These are phyloP conservation scores for Polypterus bichir DNA, from an alignment of 2,113 vertebrate genomes.

Conservation along the genomic window DNA sequence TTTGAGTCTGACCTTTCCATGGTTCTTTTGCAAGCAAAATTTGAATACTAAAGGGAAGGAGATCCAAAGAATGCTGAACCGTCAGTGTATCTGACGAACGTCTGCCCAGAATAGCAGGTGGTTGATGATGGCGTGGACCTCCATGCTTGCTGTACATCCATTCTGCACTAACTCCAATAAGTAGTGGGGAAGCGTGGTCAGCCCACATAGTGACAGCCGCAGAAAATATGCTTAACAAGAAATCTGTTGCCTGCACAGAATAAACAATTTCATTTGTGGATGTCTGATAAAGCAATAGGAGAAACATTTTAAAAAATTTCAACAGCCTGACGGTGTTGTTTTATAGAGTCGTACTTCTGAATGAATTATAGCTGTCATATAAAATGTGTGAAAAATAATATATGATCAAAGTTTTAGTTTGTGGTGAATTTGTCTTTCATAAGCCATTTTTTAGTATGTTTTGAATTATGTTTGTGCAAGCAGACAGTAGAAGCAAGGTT, in stretches of 20 bases:
- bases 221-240: slow-evolving; percentile 71
- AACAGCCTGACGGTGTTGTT: no score
- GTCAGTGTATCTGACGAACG: slow-evolving; percentile 32
- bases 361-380: no score
- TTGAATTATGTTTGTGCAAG: no score
- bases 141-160: slow-evolving; percentile 61
- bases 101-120: slow-evolving; percentile 40
- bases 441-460: no score
- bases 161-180: slow-evolving; percentile 64
- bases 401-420: no score
- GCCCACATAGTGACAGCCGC: slow-evolving; percentile 71
- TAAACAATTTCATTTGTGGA: slow-evolving; percentile 16
- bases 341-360: no score
- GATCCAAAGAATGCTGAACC: slow-evolving; percentile 49
- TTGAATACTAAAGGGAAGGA: slow-evolving; percentile 59
- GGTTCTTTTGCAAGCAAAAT: slow-evolving; percentile 74
- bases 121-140: slow-evolving; percentile 5
- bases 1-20: slow-evolving; percentile 72
- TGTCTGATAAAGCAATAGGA: no score
- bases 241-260: slow-evolving; percentile 56
- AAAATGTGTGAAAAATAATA: no score
- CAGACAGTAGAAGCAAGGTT: no score
- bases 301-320: no score
- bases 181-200: slow-evolving; percentile 65
- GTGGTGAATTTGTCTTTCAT: no score